Base-by-base conservation (phyloP, 2,113 vertebrate genomes). In the Alaudala cheleensis region DNA sequence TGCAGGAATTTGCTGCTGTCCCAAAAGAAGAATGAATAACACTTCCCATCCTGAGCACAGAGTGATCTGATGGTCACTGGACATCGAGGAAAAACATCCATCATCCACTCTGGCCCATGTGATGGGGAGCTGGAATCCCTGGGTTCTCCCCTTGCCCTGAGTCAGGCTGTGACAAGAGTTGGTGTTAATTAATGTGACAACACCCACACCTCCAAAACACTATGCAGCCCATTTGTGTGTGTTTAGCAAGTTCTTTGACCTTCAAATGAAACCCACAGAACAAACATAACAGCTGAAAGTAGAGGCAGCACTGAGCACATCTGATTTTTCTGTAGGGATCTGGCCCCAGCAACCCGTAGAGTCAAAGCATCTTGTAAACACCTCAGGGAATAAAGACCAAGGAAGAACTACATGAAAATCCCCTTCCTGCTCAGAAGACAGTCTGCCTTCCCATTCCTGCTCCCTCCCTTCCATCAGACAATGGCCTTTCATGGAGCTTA, bases 31-130 rank as follows among this genome's bases (percentile, higher is more conserved):
- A 60, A 86, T 73, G 79, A 86, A 82, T 90, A 88, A 90, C 1
- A 3, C 67, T 94, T 95, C 93, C 90, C 78, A 53, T 60, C 67
- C 62, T 57, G 69, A 88, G 85, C 92, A 86, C 64, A 78, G 67
- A 57, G 64, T 44, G 81, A 71, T 86, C 58, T 56, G 94, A 33
- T 77, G 39, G 18, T 56, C 47, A 12, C 47, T 83, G 88, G 44
- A 56, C 76, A 33, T 40, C 12, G 70, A 81, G 37, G 49, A 58
- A 69, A 85, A 87, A 15, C 21, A 29, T 65, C 86, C 40, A 1
- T 44, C 0, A 6, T 54, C 86, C 86, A 25, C 44, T 39, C 17
- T 33, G 62, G 58, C 51, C 50, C 42, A 29, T 64, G 70, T 40
- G 58, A 33, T 8, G 42, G 29, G 1, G 13, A 81, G 45, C 8